Conservation (phyloP, 2,797 vertebrate genomes). For the Galagoides demidoff region DNA sequence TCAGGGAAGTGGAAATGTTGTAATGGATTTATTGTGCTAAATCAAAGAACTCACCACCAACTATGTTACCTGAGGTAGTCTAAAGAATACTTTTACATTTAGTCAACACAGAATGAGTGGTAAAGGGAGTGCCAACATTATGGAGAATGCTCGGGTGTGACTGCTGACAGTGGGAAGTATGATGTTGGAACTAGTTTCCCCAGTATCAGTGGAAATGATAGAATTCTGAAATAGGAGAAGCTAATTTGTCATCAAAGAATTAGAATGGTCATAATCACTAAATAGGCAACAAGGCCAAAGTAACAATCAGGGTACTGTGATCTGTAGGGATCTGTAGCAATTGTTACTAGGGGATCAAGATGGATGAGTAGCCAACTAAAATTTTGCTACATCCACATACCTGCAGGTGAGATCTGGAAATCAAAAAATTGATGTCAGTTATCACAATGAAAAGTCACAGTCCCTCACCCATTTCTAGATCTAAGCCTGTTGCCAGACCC, state of each 20-base stretch:
- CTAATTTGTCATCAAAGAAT: conserved; percentile 44
- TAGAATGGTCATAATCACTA: not conserved
- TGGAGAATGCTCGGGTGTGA: not conserved
- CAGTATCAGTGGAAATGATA: not conserved
- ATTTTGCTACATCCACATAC: not conserved
- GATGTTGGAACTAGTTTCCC: not conserved
- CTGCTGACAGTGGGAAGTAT: not conserved
- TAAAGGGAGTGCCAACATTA: not conserved
- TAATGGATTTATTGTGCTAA: not conserved
- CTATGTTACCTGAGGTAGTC: not conserved
- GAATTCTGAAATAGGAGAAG: conserved; percentile 1
- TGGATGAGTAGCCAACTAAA: not conserved
- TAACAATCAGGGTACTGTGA: not conserved
- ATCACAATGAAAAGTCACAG: not conserved
- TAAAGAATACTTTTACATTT: not conserved
- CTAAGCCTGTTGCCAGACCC: not conserved
- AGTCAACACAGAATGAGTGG: not conserved
- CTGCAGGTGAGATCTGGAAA: not conserved
- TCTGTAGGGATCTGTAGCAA: not conserved
- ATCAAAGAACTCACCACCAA: not conserved
- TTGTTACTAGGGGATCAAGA: not conserved
- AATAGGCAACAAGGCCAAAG: not conserved
- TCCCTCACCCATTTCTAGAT: not conserved
- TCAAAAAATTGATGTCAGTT: not conserved
- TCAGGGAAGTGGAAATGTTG: not conserved